Evolutionary conservation across 2,888 invertebrate species (phyloP), one percentile per base, ranked within the genome.

Genomic region (Macrophya annulata): DNA sequence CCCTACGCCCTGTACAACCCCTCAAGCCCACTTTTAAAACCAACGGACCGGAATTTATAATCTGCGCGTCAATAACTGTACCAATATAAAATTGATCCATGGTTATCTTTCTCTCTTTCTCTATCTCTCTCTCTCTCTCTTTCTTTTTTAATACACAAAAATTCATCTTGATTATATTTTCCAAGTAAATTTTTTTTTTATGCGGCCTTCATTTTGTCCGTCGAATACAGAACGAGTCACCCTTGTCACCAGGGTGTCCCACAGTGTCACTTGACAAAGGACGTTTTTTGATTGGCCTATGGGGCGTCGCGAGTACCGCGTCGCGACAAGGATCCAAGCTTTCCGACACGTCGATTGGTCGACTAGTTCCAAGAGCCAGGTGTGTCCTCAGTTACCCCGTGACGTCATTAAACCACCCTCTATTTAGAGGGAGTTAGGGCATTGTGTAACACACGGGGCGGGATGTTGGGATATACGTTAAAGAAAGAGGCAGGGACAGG

Each of bases 401-500:
- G 92, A 93, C 93, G 92, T 93, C 92, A 91, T 91, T 93, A 93
- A 93, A 92, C 92, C 93, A 92, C 90, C 92, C 92, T 92, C 92
- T 90, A 89, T 88, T 85, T 86, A 65, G 86, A 89, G 88, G 87
- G 77, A 86, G 85, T 76, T 82, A 65, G 71, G 89, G 90, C 88
- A 92, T 92, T 92, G 92, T 92, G 90, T 90, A 91, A 91, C 92
- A 86, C 91, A 91, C 90, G 93, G 92, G 91, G 93, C 83, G 83
- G 83, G 83, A 83, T 68, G 83, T 81, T 59, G 62, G 81, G 55
- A 55, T 68, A 74, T 51, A 55, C 77, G 81, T 25, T 51, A 21
- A 37, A 15, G 8, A 21, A 43, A n/a, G 31, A 37, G 65, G 9
- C 21, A 45, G 83, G 48, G 83, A 48, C 10, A 45, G 48, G 65